Conservation (phyloP, 2,113 vertebrate species). For the Plotosus lineatus region DNA sequence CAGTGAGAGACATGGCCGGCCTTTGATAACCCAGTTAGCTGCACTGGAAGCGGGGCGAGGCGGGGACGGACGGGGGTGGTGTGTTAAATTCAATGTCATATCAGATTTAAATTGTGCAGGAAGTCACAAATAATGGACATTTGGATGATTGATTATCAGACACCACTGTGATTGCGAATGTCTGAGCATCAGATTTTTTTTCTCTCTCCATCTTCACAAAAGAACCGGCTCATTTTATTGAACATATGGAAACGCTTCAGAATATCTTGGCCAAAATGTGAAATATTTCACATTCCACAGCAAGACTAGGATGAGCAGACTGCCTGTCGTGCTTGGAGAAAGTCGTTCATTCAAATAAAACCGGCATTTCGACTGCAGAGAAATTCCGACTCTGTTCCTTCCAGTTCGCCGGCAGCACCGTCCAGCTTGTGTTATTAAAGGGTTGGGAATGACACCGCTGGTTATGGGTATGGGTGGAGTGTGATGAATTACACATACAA, state of each 20-base stretch:
- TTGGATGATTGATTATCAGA: neutral
- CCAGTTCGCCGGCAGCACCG: neutral
- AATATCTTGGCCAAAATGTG: neutral
- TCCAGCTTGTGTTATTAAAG: neutral
- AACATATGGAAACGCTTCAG: constrained; percentile 5
- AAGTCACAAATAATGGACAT: neutral
- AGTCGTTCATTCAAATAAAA: neutral
- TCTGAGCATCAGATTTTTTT: neutral
- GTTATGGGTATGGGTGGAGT: neutral
- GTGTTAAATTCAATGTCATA: too few species aligned
- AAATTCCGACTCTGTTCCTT: neutral
- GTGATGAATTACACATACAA: neutral
- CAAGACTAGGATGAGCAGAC: neutral
- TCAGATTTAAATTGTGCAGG: neutral
- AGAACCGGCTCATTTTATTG: neutral
- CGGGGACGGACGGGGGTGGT: too few species aligned
- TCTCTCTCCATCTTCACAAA: neutral
- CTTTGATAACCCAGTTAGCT: too few species aligned
- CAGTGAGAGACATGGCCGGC: too few species aligned
- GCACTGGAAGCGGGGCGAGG: too few species aligned
- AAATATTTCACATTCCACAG: constrained; percentile 15
- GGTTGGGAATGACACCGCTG: neutral
- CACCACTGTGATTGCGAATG: too few species aligned
- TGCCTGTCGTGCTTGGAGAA: neutral
- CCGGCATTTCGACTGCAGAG: neutral